Evolutionary conservation across 2,113 vertebrate species (phyloP).

Genomic region (Catagonus wagneri): DNA sequence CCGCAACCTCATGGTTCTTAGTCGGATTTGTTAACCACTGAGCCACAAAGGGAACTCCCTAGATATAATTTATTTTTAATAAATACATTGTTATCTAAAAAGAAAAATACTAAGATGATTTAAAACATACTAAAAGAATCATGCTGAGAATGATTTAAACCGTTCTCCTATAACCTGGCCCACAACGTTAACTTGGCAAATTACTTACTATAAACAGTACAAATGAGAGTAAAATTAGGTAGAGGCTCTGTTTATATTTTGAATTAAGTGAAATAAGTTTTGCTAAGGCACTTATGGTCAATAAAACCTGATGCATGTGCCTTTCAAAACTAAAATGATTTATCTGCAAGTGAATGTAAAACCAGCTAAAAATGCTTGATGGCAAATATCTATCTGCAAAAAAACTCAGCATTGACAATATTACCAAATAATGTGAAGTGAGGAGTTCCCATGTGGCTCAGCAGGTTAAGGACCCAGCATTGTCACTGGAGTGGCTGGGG

Average conservation of each 20-base stretch:
- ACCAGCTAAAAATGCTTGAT: background rate
- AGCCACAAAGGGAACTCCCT: too few species aligned
- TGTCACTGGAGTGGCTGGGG: too few species aligned
- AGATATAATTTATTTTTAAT: background rate
- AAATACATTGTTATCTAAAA: background rate
- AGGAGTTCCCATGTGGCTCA: too few species aligned
- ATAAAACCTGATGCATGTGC: background rate
- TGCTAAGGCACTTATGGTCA: background rate
- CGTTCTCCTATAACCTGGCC: background rate
- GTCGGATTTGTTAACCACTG: too few species aligned
- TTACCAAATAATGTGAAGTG: background rate
- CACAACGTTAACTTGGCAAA: background rate
- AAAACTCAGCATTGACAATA: background rate
- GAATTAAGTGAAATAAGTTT: slow-evolving; percentile 32
- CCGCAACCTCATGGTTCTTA: too few species aligned
- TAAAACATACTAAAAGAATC: slow-evolving; percentile 12
- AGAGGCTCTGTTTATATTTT: slow-evolving; percentile 13
- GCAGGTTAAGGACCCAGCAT: too few species aligned
- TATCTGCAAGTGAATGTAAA: background rate
- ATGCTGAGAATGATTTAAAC: background rate
- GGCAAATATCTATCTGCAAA: background rate
- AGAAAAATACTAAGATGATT: slow-evolving; percentile 6
- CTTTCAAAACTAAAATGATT: slow-evolving; percentile 7
- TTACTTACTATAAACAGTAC: background rate
- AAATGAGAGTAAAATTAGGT: background rate